Base-by-base conservation (phyloP, 1,140 invertebrate species). In the Halesus radiatus region DNA sequence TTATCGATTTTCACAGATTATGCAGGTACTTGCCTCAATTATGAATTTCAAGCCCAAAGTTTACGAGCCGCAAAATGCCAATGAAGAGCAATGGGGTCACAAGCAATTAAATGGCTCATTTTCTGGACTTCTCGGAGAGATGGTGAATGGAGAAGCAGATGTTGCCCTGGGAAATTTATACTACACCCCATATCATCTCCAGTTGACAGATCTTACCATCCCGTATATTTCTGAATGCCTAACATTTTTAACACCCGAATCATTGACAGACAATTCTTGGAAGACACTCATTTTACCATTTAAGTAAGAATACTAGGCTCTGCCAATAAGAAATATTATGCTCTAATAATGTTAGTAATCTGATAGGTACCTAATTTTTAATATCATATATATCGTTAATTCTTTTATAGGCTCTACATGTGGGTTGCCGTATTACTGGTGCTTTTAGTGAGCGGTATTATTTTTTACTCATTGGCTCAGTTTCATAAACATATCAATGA, bases 171-270 rank as follows among this genome's bases (percentile, higher is more conserved):
- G 94, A 0, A 94, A 96, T 87, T 88, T 97, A 50, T 92, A 95
- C 84, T 94, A 96, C 78, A 94, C 92, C 1, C 89, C 92, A 10
- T 90, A 92, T 74, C 92, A 96, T 84, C 85, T 94, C 45, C 88
- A 93, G 74, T 85, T 94, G 16, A 90, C 95, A 68, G 95, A 96
- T 85, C 87, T 96, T 29, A 94, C 93, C n/a, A 90, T 92, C 56
- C 94, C 95, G 0, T 96, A 96, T 73, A 94, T 92, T 68, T 92
- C 94, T 0, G 93, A 96, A 85, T 96, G 95, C 84, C 90, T 96
- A 64, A 96, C 95, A 1, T 96, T 96, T 84, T 85, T 96, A 3
- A 96, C 95, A 6, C 94, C 95, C 1, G 94, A 96, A 89, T 92
- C 95, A 26, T 86, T 94, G 26, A 92, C 92, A 20, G 93, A 96